A percentile compares a stretch with the other conserved stretches of the same genome.
Evolutionary conservation across 1,140 invertebrate genomes (phyloP).

Genomic region (Phocides pigmalion): DNA sequence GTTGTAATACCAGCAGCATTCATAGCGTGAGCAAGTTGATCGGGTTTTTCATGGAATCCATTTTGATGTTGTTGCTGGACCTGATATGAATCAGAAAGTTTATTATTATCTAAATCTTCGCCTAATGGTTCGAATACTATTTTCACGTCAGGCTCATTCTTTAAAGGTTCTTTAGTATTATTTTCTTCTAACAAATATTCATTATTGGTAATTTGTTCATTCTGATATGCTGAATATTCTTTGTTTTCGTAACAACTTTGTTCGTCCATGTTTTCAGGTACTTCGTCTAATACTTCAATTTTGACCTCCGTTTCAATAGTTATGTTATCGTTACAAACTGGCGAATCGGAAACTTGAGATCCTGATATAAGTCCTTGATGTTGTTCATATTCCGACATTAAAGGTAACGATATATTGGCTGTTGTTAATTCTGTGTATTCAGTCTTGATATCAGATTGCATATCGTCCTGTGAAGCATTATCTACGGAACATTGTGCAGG

Average conservation of each 20-base stretch:
- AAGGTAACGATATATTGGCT: conserved; percentile 66
- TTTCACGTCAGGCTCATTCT: conserved; percentile 31
- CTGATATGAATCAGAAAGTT: conserved; percentile 26
- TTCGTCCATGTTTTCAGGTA: conserved; percentile 53
- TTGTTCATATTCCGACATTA: conserved; percentile 60
- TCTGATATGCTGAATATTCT: conserved; percentile 43
- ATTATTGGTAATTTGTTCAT: conserved; percentile 49
- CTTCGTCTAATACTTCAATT: conserved; percentile 58
- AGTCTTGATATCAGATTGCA: conserved; percentile 61
- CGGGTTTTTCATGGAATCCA: conserved; percentile 60
- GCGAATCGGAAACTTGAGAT: conserved; percentile 49
- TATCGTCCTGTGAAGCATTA: conserved; percentile 62
- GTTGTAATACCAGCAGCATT: conserved; percentile 71
- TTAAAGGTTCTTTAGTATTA: conserved; percentile 27
- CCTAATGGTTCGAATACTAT: conserved; percentile 41
- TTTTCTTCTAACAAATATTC: conserved; percentile 59
- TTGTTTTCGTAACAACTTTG: conserved; percentile 46
- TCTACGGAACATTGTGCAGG: conserved; percentile 72
- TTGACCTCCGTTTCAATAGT: conserved; percentile 66
- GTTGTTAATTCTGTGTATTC: conserved; percentile 78
- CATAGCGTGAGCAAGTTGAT: conserved; percentile 78
- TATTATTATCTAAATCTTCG: conserved; percentile 23
- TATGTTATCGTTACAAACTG: conserved; percentile 54
- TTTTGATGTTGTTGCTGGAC: conserved; percentile 50
- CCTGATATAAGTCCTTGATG: conserved; percentile 43